A percentile compares a stretch with the other conserved stretches of the same genome.
Conservation (phyloP, 2,888 invertebrate species). For the Lottia scabra region DNA sequence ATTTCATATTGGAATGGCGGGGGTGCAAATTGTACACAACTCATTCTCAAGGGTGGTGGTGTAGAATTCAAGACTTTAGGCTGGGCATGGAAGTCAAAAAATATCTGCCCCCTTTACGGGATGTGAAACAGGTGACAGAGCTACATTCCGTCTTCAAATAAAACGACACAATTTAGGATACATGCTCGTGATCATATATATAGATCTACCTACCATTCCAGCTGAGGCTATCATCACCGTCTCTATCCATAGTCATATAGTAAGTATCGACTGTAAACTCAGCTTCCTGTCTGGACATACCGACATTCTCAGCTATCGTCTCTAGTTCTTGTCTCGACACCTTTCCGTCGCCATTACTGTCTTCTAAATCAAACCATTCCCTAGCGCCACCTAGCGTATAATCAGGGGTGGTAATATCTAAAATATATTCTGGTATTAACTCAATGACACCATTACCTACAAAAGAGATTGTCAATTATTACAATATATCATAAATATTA, state of each 20-base stretch:
- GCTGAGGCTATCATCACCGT: constrained; percentile 46
- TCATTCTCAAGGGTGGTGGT: too few relatives aligned
- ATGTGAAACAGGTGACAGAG: too few relatives aligned
- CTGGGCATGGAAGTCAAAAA: too few relatives aligned
- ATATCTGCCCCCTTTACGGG: too few relatives aligned
- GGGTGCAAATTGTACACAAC: too few relatives aligned
- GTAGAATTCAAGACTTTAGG: too few relatives aligned
- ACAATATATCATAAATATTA: too few relatives aligned
- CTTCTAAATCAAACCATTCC: constrained; percentile 58
- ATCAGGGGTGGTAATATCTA: constrained; percentile 50
- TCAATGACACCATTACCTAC: constrained; percentile 54
- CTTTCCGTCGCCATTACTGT: constrained; percentile 50
- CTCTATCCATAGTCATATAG: constrained; percentile 53
- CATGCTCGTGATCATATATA: too few relatives aligned
- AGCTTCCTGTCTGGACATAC: constrained; percentile 47
- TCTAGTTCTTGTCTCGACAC: constrained; percentile 53
- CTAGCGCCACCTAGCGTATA: constrained; percentile 43
- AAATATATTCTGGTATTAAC: constrained; percentile 57
- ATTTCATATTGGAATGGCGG: too few relatives aligned
- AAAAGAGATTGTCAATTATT: not conserved
- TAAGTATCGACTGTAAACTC: constrained; percentile 44
- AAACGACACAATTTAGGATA: too few relatives aligned
- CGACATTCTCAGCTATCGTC: constrained; percentile 46
- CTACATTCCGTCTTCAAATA: too few relatives aligned
- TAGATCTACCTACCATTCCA: constrained; percentile 53